Base-by-base conservation (phyloP, 2,797 vertebrate species). In the Sardinella longiceps region DNA sequence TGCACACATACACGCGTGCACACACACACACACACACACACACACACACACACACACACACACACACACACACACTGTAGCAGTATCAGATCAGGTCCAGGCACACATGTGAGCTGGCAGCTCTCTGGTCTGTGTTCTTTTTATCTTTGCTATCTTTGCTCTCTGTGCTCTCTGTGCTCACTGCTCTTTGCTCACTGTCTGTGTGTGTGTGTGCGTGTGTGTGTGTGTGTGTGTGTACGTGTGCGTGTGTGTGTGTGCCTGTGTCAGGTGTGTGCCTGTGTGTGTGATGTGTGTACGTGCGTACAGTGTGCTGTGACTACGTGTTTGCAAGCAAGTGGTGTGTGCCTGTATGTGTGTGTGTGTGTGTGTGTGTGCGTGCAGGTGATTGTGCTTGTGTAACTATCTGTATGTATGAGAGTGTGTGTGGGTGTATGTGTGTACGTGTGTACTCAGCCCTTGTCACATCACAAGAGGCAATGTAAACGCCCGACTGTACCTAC, bases 371-470 rank as follows among this genome's bases (percentile, higher is more conserved):
- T 70, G 9, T 33, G 11, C 18, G 20, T 33, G 63, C 30, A 30
- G 11, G 30, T 70, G 63, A 14, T 12, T 33, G 63, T 70, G 60
- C 37, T 28, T 66, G 60, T 66, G 60, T n/a, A n/a, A 30, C 25
- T 66, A 28, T 66, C 10, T 66, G 63, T 66, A 10, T 63, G 58
- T 63, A n/a, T n/a, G n/a, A n/a, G n/a, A n/a, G 58, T 63, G 58
- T 63, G 58, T 63, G 63, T 70, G 63, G 0, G 63, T 70, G 28
- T 70, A 14, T 74, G 66, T 18, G 66, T 30, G 60, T 74, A 15
- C 39, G 30, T 74, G 66, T 74, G 66, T 74, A 74, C 66, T 30
- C 33, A 74, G 70, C 51, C 86, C 37, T 39, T 77, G 70, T 77
- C 70, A 39, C 37, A 77, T 74, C 25, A 39, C 66, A 74, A 74